Percentiles rank a stretch among this genome's conserved stretches.
Conservation (phyloP, 2,888 invertebrate species). For the Actias luna region DNA sequence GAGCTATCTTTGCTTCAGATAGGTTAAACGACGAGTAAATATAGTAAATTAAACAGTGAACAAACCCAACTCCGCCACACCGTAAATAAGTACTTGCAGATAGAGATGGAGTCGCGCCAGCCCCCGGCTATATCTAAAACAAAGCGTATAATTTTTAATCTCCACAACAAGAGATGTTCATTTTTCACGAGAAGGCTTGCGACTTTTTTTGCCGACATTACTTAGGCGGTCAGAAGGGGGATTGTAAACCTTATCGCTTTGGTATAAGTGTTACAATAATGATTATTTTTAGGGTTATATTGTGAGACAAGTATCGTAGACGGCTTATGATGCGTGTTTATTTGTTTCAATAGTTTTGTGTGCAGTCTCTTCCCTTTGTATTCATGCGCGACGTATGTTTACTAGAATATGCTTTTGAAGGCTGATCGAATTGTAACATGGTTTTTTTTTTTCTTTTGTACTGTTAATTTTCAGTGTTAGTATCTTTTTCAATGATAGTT, state of each 20-base stretch:
- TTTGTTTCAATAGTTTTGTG: slow-evolving; percentile 40
- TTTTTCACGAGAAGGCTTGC: slow-evolving; percentile 67
- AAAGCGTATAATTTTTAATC: slow-evolving; percentile 77
- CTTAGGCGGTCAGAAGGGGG: slow-evolving; percentile 26
- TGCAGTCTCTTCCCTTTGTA: slow-evolving; percentile 23
- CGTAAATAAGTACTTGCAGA: background rate
- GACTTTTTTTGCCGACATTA: slow-evolving; percentile 35
- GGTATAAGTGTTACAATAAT: slow-evolving; percentile 28
- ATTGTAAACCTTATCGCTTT: slow-evolving; percentile 38
- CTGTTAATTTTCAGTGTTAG: background rate
- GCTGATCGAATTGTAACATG: background rate
- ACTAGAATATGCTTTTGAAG: background rate
- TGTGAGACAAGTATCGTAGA: slow-evolving; percentile 46
- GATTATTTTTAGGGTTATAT: background rate
- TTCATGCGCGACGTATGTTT: background rate
- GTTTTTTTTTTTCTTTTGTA: background rate
- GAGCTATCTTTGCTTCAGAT: too few relatives aligned
- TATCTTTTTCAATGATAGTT: too few relatives aligned
- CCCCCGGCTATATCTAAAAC: slow-evolving; percentile 35
- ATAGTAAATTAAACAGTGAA: background rate
- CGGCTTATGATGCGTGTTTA: slow-evolving; percentile 63
- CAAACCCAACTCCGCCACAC: background rate
- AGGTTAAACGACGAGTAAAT: background rate
- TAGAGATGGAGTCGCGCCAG: background rate
- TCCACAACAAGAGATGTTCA: slow-evolving; percentile 70